phyloP scores from a whole-genome alignment of 2,797 vertebrate genomes.

The Melanotaenia maccullochi region DNA sequence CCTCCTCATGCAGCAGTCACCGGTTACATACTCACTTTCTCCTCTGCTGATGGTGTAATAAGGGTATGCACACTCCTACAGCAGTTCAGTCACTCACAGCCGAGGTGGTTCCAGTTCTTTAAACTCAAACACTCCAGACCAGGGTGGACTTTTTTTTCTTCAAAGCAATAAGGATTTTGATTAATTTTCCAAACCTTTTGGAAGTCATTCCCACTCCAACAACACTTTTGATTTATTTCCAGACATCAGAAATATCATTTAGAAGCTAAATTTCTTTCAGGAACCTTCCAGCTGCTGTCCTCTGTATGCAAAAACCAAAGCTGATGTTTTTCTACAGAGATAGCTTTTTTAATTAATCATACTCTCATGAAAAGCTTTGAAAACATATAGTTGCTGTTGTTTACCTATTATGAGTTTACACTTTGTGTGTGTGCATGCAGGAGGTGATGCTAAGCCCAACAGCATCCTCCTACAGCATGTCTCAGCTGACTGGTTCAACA shows the following conservation, averaged over 20 bases:
- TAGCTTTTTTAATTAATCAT: too few species aligned
- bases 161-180: background rate
- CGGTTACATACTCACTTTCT: constrained; percentile 88
- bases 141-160: too few species aligned
- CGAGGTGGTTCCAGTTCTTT: background rate
- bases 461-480: constrained; percentile 87
- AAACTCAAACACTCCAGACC: background rate
- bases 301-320: background rate
- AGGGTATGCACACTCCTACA: constrained; percentile 78
- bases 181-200: background rate
- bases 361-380: too few species aligned
- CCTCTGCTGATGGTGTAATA: constrained; percentile 83
- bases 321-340: background rate
- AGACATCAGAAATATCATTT: background rate
- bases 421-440: constrained; percentile 64
- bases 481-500: constrained; percentile 85
- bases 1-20: constrained; percentile 87
- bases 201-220: background rate
- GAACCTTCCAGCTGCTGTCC: background rate
- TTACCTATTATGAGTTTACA: background rate
- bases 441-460: constrained; percentile 88
- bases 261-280: background rate
- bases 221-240: background rate
- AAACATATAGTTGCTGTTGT: background rate
- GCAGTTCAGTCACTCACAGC: background rate